These are phyloP conservation scores for Hyla sarda DNA, from an alignment of 2,113 vertebrate species.

Conservation along the genomic window DNA sequence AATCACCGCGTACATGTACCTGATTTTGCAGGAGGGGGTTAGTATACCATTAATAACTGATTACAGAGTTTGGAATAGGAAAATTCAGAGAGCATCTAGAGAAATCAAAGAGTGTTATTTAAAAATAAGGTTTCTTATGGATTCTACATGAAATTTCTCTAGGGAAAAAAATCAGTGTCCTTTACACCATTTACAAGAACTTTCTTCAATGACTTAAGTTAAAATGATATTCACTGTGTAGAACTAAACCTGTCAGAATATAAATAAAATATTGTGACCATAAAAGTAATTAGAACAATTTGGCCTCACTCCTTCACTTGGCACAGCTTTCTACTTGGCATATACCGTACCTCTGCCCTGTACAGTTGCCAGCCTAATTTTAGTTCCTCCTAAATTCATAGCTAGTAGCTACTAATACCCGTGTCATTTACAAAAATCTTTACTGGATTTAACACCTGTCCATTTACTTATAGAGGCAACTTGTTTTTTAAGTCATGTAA, in stretches of 20 bases:
- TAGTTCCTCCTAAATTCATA: constrained; percentile 1
- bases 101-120: neutral
- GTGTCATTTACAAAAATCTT: constrained; percentile 1
- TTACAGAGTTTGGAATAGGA: too few species aligned
- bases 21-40: too few species aligned
- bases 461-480: neutral
- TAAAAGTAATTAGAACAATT: constrained; percentile 50
- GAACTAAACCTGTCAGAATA: neutral
- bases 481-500: too few species aligned
- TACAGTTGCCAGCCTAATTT: constrained; percentile 46
- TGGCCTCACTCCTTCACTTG: constrained; percentile 16
- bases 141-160: neutral
- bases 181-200: neutral
- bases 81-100: neutral
- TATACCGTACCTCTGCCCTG: neutral
- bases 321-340: constrained; percentile 42
- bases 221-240: constrained; percentile 16
- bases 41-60: too few species aligned
- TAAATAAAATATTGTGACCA: constrained; percentile 35
- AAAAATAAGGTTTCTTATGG: too few species aligned
- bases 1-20: too few species aligned
- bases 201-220: constrained; percentile 13
- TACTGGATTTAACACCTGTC: constrained; percentile 18
- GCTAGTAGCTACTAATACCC: neutral
- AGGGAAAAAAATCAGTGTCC: neutral